Base-by-base conservation (phyloP, 2,888 invertebrate genomes). In the Eristalinus aeneus region DNA sequence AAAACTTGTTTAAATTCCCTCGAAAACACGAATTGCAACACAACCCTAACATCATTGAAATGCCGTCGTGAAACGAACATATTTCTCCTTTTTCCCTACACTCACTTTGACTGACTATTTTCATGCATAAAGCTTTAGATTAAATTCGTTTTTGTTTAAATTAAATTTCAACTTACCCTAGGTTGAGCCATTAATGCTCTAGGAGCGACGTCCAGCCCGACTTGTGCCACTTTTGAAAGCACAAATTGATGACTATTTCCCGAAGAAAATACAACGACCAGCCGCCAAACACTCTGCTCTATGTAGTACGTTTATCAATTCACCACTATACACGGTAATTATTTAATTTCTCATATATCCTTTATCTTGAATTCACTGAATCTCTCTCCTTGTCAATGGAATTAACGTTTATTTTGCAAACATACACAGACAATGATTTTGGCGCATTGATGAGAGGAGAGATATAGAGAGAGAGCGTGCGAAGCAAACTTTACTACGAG, bases 141-240 rank as follows among this genome's bases (percentile, higher is more conserved):
- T 32, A 71, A 23, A 4, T 22, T 22, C 0, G 69, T 65, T 6
- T 0, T 46, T 22, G 54, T 58, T 60, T 31, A 69, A 36, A 58
- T 3, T 46, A 20, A 22, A 22, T 69, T 75, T 22, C 20, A 34
- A 92, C 93, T 92, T 90, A 93, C 93, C 93, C 93, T 93, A 90
- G 93, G 93, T 91, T 93, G 93, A 93, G 93, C 93, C 93, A 93
- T 93, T 90, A 93, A 93, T 93, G 93, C 93, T 93, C 93, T 92
- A 91, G 92, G 93, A 92, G 92, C 92, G 91, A 92, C 89, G 90
- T 92, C 92, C 91, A 93, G 90, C 92, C 93, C 93, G 92, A 92
- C 91, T 92, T 92, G 93, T 92, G 93, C 93, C 93, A 93, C 93
- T 92, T 93, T 93, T 91, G 89, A 89, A 89, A 89, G 89, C 89